phyloP scores from a whole-genome alignment of 2,113 vertebrate genomes.

The Saguinus imperator region DNA sequence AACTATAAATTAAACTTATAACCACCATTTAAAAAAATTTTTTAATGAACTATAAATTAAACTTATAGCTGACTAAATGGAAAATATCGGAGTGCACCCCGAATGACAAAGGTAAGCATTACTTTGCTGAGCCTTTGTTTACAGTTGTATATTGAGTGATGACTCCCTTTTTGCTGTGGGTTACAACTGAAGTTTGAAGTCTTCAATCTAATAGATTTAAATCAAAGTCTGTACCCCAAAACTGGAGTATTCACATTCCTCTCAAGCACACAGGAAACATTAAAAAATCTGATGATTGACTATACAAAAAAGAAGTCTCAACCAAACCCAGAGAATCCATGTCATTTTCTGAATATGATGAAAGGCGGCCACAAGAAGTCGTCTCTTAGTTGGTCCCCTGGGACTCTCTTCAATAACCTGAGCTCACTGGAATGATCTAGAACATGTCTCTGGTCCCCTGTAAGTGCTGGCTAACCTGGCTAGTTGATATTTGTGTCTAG shows the following conservation, averaged over 20 bases:
- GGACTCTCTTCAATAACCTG: neutral
- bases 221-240: neutral
- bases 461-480: neutral
- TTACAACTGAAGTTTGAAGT: neutral
- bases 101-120: neutral
- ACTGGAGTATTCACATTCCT: neutral
- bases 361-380: neutral
- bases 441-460: neutral
- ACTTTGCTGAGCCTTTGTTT: neutral
- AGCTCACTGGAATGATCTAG: neutral
- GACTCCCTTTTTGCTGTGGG: neutral
- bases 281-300: neutral
- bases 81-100: neutral
- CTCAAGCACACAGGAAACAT: neutral
- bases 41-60: too few relatives aligned
- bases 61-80: neutral
- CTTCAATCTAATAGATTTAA: neutral
- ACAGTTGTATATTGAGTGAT: neutral
- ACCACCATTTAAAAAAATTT: neutral
- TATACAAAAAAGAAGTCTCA: neutral
- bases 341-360: neutral
- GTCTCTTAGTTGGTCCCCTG: neutral
- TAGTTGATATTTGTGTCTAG: neutral
- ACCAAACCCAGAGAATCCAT: neutral
- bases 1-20: neutral